phyloP scores from a whole-genome alignment of 2,797 vertebrate species.

The Sitta carolinensis region DNA sequence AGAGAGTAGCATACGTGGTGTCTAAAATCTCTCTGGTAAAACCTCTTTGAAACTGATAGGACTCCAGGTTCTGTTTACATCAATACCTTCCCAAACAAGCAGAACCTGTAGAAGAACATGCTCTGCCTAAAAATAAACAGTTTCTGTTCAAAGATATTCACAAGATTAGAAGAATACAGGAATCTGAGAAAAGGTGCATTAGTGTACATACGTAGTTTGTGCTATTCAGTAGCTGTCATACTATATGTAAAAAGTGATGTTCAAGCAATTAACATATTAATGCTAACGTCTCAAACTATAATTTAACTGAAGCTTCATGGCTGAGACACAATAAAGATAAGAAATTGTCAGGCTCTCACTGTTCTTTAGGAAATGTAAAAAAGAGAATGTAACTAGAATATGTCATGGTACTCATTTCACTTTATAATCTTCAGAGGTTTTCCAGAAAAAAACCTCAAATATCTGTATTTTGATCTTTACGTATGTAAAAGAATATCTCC shows the following conservation, averaged over 20 bases:
- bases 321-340: conserved; percentile 41
- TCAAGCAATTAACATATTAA: conserved; percentile 48
- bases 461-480: not conserved
- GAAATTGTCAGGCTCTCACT: conserved; percentile 9
- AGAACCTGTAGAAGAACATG: not conserved
- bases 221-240: conserved; percentile 34
- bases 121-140: not conserved
- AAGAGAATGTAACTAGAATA: not conserved
- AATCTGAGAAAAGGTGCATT: conserved; percentile 1
- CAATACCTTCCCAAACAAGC: not conserved
- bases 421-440: not conserved
- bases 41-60: not conserved
- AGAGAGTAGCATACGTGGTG: not conserved
- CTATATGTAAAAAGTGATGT: conserved; percentile 5
- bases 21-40: not conserved
- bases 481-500: not conserved
- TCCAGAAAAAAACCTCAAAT: not conserved
- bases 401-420: not conserved
- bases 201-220: not conserved
- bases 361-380: conserved; percentile 9
- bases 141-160: not conserved
- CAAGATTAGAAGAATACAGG: not conserved
- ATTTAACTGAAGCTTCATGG: conserved; percentile 1
- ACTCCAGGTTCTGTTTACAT: not conserved
- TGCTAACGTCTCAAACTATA: conserved; percentile 18